These are phyloP conservation scores for Agrochola litura DNA, from an alignment of 2,888 invertebrate species.

Conservation along the genomic window DNA sequence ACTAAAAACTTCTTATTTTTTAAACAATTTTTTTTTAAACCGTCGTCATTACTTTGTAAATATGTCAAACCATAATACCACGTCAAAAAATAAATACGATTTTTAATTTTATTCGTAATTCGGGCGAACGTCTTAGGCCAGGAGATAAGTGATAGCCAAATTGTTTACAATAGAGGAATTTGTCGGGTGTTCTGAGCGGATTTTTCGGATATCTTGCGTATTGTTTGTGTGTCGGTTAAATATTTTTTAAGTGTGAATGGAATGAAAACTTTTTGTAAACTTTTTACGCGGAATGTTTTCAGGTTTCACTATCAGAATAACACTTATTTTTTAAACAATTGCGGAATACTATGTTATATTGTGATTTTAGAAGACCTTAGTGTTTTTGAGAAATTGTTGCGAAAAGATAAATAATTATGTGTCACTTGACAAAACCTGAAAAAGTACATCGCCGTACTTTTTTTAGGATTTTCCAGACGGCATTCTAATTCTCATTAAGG, in stretches of 20 bases:
- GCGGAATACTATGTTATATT: background rate
- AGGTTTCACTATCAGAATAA: background rate
- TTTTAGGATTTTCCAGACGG: background rate
- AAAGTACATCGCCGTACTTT: background rate
- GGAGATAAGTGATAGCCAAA: constrained; percentile 45
- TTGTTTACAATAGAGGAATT: constrained; percentile 52
- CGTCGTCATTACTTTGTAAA: too few relatives aligned
- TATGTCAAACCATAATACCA: background rate
- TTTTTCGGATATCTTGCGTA: background rate
- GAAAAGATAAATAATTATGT: background rate
- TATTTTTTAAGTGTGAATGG: constrained; percentile 12
- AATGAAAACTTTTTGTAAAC: constrained; percentile 45
- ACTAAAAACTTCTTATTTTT: constrained; percentile 66
- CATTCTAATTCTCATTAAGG: constrained; percentile 3
- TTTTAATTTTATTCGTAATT: constrained; percentile 32
- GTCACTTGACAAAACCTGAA: background rate
- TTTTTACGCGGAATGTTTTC: constrained; percentile 33
- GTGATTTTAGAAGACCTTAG: background rate
- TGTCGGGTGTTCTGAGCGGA: constrained; percentile 13
- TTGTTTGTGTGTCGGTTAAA: constrained; percentile 1
- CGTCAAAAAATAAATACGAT: background rate
- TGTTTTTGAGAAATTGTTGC: background rate
- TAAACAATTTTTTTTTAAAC: constrained; percentile 13
- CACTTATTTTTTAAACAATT: background rate
- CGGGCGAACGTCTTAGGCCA: constrained; percentile 32